A percentile compares a stretch with the other conserved stretches of the same genome.
Evolutionary conservation across 2,797 vertebrate genomes (phyloP).

Genomic region (Odontamblyopus lacepedii): DNA sequence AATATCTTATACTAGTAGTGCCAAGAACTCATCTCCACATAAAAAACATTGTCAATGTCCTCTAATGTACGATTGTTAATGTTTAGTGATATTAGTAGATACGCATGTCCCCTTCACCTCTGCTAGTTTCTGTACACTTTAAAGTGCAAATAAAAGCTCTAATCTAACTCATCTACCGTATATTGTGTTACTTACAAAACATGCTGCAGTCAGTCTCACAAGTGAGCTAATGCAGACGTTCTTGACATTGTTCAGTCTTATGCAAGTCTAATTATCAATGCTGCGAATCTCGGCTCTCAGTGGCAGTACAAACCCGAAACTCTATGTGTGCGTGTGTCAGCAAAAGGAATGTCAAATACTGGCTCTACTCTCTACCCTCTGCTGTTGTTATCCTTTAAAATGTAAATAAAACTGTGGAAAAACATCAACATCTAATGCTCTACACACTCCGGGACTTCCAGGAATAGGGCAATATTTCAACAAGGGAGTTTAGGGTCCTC

Average conservation of each 20-base stretch:
- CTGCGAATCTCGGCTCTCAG: slow-evolving; percentile 63
- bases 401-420: slow-evolving; percentile 6
- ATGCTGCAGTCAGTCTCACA: background rate
- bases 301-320: slow-evolving; percentile 57
- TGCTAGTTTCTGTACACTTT: background rate
- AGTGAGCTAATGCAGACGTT: background rate
- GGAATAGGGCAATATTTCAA: slow-evolving; percentile 23
- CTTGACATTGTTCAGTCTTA: slow-evolving; percentile 21
- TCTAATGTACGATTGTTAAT: background rate
- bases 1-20: background rate
- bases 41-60: background rate
- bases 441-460: slow-evolving; percentile 11
- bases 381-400: slow-evolving; percentile 17
- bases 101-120: background rate
- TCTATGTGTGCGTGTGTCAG: slow-evolving; percentile 18
- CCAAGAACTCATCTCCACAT: background rate
- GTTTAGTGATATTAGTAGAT: background rate
- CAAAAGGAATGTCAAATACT: slow-evolving; percentile 46
- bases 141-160: background rate
- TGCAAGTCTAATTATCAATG: slow-evolving; percentile 50
- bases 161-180: background rate
- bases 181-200: background rate
- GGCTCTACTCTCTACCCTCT: slow-evolving; percentile 33
- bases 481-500: slow-evolving; percentile 11
- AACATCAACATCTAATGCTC: background rate